phyloP scores from a whole-genome alignment of 2,797 vertebrate species.

The Silurus aristotelis region DNA sequence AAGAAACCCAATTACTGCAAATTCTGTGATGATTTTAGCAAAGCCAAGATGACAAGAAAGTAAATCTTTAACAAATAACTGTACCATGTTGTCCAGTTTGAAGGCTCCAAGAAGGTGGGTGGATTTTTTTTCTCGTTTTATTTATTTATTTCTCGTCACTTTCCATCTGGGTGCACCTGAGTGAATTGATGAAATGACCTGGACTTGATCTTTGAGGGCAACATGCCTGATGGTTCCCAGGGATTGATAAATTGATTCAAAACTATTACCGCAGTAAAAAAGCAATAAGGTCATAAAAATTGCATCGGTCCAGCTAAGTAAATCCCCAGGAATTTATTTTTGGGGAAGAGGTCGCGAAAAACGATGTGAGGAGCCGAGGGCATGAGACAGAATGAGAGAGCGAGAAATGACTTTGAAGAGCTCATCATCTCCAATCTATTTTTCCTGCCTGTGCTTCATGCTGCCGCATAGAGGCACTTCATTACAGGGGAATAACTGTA shows the following conservation, averaged over 20 bases:
- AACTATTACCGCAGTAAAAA: constrained; percentile 99
- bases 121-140: background rate
- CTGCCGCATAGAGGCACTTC: constrained; percentile 98
- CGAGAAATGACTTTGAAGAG: constrained; percentile 99
- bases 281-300: constrained; percentile 99
- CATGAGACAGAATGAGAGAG: constrained; percentile 98
- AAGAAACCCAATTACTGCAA: background rate
- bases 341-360: constrained; percentile 79
- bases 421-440: constrained; percentile 99
- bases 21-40: constrained; percentile 15
- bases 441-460: constrained; percentile 96
- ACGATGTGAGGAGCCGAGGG: constrained; percentile 80
- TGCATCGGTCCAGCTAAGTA: constrained; percentile 96
- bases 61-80: constrained; percentile 59
- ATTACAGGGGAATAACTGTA: constrained; percentile 99
- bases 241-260: constrained; percentile 99
- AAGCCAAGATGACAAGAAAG: constrained; percentile 10
- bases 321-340: constrained; percentile 90
- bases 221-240: constrained; percentile 92
- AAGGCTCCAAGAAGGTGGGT: background rate
- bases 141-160: constrained; percentile 55
- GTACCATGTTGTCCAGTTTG: constrained; percentile 69
- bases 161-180: constrained; percentile 87
- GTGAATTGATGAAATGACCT: constrained; percentile 99
- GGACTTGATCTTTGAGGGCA: constrained; percentile 99